Base-by-base conservation (phyloP, 2,797 vertebrate species). In the Notolabrus celidotus region DNA sequence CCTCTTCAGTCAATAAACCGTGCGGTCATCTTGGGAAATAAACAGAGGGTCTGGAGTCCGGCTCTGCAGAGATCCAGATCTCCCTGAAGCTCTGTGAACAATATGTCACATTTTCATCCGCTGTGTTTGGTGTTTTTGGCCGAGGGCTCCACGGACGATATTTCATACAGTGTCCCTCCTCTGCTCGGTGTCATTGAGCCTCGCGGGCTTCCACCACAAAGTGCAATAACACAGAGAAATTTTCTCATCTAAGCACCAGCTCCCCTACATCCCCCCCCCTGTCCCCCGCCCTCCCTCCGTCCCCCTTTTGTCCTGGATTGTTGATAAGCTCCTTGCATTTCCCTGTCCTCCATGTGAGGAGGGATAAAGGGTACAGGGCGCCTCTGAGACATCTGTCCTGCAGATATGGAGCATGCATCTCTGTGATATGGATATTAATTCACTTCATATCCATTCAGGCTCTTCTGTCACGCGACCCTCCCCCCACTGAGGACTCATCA, bases 261-360 rank as follows among this genome's bases (percentile, higher is more conserved):
- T 25, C 49, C 47, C 34, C 46, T 22, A 15, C 45, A 47, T 1
- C 53, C 54, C 66, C 22, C 14, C 16, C 38, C 1, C 41, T 4
- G 1, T 17, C 8, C 49, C 41, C n/a, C n/a, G n/a, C n/a, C n/a
- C 41, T 56, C 19, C 53, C 36, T 53, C 60, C 22, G 31, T 59
- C 68, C 47, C 29, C 47, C 12, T 71, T 88, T 92, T 90, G 86
- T 91, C 84, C 89, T 71, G 82, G 78, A 82, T 88, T 77, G 77
- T 70, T 62, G 59, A 77, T 91, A 86, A 88, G 86, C 90, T 88
- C 69, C 72, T 84, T 81, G 80, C 55, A 67, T 86, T 78, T 86
- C 59, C 71, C 42, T 56, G 63, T 70, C 51, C 77, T 79, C 63
- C 52, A 1, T 68, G 66, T 63, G 53, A 29, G 51, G 7, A 63